Conservation (phyloP, 2,888 invertebrate genomes). For the Choreutis nemorana region DNA sequence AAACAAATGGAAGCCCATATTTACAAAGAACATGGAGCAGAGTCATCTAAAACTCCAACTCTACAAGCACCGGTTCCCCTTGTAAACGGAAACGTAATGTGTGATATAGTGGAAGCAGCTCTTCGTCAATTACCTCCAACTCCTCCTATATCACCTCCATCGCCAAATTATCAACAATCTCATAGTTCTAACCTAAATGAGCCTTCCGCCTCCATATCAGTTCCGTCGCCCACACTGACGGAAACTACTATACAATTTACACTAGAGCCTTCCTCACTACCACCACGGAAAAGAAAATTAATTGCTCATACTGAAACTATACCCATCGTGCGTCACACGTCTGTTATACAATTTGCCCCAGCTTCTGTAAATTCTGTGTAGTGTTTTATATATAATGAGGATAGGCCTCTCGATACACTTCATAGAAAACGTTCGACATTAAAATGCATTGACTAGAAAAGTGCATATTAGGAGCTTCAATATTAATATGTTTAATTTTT, state of each 20-base stretch:
- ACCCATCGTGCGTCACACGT: slow-evolving; percentile 59
- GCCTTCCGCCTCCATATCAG: slow-evolving; percentile 43
- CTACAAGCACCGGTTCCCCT: slow-evolving; percentile 31
- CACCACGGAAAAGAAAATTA: slow-evolving; percentile 81
- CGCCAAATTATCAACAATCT: too few relatives aligned
- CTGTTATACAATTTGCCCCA: slow-evolving; percentile 88
- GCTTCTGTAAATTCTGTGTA: too few relatives aligned
- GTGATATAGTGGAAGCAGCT: slow-evolving; percentile 50
- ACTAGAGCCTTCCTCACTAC: slow-evolving; percentile 65
- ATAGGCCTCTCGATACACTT: too few relatives aligned
- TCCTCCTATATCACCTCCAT: slow-evolving; percentile 66
- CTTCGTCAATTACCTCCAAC: slow-evolving; percentile 63
- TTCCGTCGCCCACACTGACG: slow-evolving; percentile 59
- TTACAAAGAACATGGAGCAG: slow-evolving; percentile 61
- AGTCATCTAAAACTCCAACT: slow-evolving; percentile 45
- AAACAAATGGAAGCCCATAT: slow-evolving; percentile 92
- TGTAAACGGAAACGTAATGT: slow-evolving; percentile 43
- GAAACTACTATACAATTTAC: slow-evolving; percentile 29
- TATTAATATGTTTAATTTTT: too few relatives aligned
- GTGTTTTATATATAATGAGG: too few relatives aligned
- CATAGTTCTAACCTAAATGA: slow-evolving; percentile 44
- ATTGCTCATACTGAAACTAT: slow-evolving; percentile 70
- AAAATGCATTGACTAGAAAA: too few relatives aligned
- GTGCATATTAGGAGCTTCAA: too few relatives aligned
- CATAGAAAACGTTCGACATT: too few relatives aligned